Conservation (phyloP, 2,888 invertebrate species). For the Bimastos eiseni region DNA sequence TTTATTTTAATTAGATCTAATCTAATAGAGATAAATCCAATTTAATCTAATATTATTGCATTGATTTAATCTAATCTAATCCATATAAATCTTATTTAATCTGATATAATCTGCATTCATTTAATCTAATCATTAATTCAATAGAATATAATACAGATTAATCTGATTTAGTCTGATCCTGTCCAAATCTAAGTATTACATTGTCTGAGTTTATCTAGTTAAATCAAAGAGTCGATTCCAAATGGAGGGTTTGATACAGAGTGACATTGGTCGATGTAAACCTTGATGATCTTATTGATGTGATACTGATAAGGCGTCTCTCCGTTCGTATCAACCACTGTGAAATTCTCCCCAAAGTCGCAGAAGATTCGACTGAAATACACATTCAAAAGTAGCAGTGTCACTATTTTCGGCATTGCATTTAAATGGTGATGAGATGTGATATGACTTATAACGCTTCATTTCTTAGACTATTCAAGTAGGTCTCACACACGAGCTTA, state of each 20-base stretch:
- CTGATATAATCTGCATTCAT: not conserved
- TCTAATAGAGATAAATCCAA: not conserved
- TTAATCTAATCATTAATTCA: not conserved
- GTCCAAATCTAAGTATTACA: too few relatives aligned
- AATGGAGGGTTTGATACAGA: not conserved
- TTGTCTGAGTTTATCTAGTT: not conserved
- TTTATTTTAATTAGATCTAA: not conserved
- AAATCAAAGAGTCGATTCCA: not conserved
- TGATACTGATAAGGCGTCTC: constrained; percentile 71
- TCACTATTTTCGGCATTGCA: not conserved
- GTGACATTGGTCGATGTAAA: not conserved
- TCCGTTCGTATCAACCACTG: constrained; percentile 85
- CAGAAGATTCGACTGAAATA: constrained; percentile 79
- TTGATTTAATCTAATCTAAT: not conserved
- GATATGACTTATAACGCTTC: not conserved
- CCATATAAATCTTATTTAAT: not conserved
- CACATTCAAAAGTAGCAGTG: not conserved
- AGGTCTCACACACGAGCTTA: not conserved
- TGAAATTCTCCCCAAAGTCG: constrained; percentile 90
- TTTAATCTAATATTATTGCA: not conserved
- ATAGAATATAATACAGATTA: not conserved
- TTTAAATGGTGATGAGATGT: not conserved
- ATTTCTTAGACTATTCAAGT: not conserved
- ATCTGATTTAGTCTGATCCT: not conserved
- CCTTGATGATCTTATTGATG: constrained; percentile 27